Conservation (phyloP, 2,797 vertebrate genomes). For the Taenioides sp. region DNA sequence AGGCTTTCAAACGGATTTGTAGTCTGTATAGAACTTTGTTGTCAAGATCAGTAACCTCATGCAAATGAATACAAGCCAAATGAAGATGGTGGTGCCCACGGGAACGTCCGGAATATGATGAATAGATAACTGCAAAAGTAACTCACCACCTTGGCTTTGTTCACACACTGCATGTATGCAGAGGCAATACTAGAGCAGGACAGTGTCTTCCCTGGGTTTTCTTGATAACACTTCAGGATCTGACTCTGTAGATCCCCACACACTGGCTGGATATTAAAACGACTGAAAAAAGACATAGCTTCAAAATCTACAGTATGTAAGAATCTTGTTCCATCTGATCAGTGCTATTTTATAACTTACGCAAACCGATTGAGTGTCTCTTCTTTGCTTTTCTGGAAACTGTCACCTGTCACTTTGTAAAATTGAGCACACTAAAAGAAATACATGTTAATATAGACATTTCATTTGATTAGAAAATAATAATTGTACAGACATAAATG, state of each 20-base stretch:
- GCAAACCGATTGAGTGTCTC: conserved; percentile 86
- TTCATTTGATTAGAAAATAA: neutral
- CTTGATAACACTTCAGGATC: conserved; percentile 88
- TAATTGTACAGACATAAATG: too few species aligned
- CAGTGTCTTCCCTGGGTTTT: conserved; percentile 85
- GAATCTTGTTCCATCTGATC: neutral
- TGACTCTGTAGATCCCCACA: conserved; percentile 88
- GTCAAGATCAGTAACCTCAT: too few species aligned
- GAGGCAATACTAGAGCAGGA: conserved; percentile 87
- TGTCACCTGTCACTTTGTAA: conserved; percentile 87
- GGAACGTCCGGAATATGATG: too few species aligned
- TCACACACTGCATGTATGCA: conserved; percentile 91
- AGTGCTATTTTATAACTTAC: conserved; percentile 72
- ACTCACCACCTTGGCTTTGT: conserved; percentile 86
- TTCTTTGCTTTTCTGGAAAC: conserved; percentile 87
- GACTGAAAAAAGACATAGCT: conserved; percentile 66
- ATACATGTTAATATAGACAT: neutral
- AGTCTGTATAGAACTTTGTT: too few species aligned
- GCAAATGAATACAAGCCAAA: too few species aligned
- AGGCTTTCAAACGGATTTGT: too few species aligned
- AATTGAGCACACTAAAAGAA: conserved; percentile 82
- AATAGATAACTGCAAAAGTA: neutral
- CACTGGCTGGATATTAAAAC: conserved; percentile 80
- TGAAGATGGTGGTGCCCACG: too few species aligned
- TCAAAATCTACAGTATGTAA: neutral